Evolutionary conservation across 2,113 vertebrate genomes (phyloP), one percentile per base, ranked within the genome.

Genomic region (Shinisaurus crocodilurus): DNA sequence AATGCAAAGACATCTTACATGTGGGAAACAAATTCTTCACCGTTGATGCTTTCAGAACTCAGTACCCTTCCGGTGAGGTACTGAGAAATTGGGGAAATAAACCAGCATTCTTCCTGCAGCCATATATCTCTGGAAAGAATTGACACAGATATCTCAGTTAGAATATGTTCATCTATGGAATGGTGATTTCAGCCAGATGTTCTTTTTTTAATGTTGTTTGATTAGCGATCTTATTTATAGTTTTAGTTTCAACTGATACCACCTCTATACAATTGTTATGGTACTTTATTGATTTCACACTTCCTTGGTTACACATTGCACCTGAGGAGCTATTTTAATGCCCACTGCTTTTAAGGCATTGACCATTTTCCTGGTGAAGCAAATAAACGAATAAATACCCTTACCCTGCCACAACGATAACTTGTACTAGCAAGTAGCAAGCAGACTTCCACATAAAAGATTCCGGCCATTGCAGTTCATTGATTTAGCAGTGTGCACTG

Each of bases 301-400:
- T 94, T 93, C 25, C 32, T 95, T 75, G 37, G 90, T 93, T 94
- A 95, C 90, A 75, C 12, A 0, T 37, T 79, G 87, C 3, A 1
- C 29, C 86, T 93, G 90, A 94, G 90, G 54, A 93, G 34, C 80
- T 95, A 94, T 94, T 54, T 93, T 92, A 94, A 94, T 89, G 57
- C 12, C 32, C n/a, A 89, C 87, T 92, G 27, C 91, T 95, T 93
- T 93, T 90, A 93, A 89, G 91, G 87, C 92, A 92, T 83, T 93
- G 54, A 84, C 29, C n/a, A 82, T 70, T 95, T 90, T 54, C 0
- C 60, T 90, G 27, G 76, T 80, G 74, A 95, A 94, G 76, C 37
- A 91, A 67, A 93, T 43, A 45, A 91, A 92, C 92, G 85, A 81
- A 86, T 72, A 88, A 95, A 82, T 84, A 80, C 20, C 54, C 57